A percentile compares a stretch with the other conserved stretches of the same genome.
Conservation (phyloP, 2,888 invertebrate genomes). For the Baronia brevicornis region DNA sequence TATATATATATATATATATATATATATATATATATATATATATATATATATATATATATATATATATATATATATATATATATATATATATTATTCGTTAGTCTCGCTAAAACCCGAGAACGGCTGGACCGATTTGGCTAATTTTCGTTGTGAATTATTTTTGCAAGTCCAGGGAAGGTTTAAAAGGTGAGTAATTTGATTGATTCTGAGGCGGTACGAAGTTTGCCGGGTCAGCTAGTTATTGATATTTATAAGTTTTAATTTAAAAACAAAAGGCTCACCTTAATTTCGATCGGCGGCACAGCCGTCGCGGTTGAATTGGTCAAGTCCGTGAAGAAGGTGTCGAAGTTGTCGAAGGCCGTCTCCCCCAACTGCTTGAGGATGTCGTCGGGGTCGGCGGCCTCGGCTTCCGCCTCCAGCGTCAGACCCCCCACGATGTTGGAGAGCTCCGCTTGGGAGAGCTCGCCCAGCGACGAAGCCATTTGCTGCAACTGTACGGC, state of each 20-base stretch:
- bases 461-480: constrained; percentile 77
- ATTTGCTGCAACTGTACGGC: constrained; percentile 66
- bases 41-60: constrained; percentile 4
- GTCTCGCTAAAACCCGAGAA: too few species aligned
- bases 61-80: constrained; percentile 1
- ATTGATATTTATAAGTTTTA: too few species aligned
- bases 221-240: too few species aligned
- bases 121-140: too few species aligned
- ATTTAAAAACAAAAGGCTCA: too few species aligned
- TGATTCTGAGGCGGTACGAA: too few species aligned
- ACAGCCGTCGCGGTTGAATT: constrained; percentile 78
- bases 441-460: constrained; percentile 82
- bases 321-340: constrained; percentile 85
- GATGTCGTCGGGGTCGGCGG: constrained; percentile 83
- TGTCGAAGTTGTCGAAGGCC: constrained; percentile 89
- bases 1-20: too few species aligned
- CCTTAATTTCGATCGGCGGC: constrained; percentile 81
- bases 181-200: too few species aligned
- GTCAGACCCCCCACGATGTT: constrained; percentile 79
- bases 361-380: constrained; percentile 89
- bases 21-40: too few species aligned
- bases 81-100: neutral
- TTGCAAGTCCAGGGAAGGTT: too few species aligned
- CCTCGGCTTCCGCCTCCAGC: constrained; percentile 57
- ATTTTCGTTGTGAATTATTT: neutral